Evolutionary conservation across 2,797 vertebrate species (phyloP).

Genomic region (Myiotriccus ornatus): DNA sequence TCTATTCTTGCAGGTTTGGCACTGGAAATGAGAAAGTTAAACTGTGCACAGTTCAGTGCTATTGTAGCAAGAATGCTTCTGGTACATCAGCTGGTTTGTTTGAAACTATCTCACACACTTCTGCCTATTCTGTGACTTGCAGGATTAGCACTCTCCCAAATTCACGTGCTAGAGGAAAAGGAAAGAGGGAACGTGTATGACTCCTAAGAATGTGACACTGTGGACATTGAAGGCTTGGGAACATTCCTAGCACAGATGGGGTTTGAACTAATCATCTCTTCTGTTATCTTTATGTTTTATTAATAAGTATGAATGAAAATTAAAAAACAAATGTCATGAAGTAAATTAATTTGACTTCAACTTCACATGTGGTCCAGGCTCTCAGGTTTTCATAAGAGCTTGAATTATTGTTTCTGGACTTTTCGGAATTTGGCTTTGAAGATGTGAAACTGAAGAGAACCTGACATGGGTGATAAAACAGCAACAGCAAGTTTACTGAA

Average conservation of each 20-base stretch:
- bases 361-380: fast-evolving
- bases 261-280: not conserved
- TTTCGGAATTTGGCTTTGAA: not conserved
- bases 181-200: not conserved
- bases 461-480: not conserved
- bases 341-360: not conserved
- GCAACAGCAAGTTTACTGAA: not conserved
- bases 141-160: not conserved
- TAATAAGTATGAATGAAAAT: not conserved
- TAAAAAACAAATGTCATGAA: not conserved
- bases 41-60: not conserved
- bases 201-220: not conserved
- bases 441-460: not conserved
- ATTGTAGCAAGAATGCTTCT: not conserved
- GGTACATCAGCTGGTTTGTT: not conserved
- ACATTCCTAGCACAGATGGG: not conserved
- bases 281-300: not conserved
- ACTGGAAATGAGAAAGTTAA: not conserved
- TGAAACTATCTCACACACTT: not conserved
- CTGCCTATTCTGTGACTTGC: not conserved
- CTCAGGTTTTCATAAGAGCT: not conserved
- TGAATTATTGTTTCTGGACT: not conserved
- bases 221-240: not conserved
- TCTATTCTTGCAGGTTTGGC: not conserved
- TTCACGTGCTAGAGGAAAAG: fast-evolving